Evolutionary conservation across 2,888 invertebrate species (phyloP).

Genomic region (Drosophila anceps): DNA sequence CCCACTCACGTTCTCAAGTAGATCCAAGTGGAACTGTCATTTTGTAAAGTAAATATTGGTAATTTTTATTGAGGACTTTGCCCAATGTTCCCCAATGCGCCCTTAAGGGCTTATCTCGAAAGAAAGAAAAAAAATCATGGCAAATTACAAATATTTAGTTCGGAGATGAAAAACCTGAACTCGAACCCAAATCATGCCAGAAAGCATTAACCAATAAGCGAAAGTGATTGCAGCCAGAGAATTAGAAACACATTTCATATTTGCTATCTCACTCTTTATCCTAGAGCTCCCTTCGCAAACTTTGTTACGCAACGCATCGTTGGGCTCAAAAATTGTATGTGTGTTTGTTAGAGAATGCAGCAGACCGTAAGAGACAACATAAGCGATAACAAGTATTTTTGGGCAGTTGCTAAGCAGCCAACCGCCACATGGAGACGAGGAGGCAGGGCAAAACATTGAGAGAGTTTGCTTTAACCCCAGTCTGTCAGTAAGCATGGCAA

Average conservation of each 20-base stretch:
- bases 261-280: neutral
- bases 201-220: slow-evolving; percentile 51
- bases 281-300: neutral
- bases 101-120: slow-evolving; percentile 55
- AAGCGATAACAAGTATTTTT: slow-evolving; percentile 68
- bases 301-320: slow-evolving; percentile 33
- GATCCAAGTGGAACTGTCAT: slow-evolving; percentile 68
- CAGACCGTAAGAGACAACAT: slow-evolving; percentile 82
- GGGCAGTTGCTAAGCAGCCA: slow-evolving; percentile 60
- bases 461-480: neutral
- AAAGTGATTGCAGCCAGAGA: slow-evolving; percentile 64
- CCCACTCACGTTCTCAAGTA: slow-evolving; percentile 5
- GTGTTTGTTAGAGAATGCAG: slow-evolving; percentile 68
- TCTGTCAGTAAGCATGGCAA: slow-evolving; percentile 41
- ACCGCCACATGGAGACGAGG: neutral
- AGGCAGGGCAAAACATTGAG: neutral
- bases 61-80: slow-evolving; percentile 80
- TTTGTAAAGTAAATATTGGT: slow-evolving; percentile 81
- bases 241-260: slow-evolving; percentile 60
- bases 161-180: slow-evolving; percentile 36
- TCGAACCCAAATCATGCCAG: slow-evolving; percentile 58
- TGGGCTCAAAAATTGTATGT: slow-evolving; percentile 32
- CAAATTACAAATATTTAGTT: slow-evolving; percentile 72
- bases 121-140: slow-evolving; percentile 39
- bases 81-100: slow-evolving; percentile 59